Percentiles rank a stretch among this genome's conserved stretches.
Evolutionary conservation across 2,888 invertebrate genomes (phyloP).

Genomic region (Metalampra italica): DNA sequence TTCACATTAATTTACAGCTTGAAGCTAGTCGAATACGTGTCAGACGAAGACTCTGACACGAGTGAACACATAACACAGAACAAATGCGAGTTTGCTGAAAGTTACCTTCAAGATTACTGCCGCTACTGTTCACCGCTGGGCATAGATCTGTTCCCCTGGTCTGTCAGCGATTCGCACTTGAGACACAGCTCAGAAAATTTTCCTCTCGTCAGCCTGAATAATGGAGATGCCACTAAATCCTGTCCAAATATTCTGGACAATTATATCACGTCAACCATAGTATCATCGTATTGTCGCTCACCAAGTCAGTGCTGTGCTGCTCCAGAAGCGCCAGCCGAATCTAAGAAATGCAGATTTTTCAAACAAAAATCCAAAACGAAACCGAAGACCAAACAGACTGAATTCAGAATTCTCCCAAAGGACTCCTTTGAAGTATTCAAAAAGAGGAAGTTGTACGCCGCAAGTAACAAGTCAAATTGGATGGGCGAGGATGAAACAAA

Average conservation of each 20-base stretch:
- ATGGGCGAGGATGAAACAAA: conserved; percentile 14
- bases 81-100: conserved; percentile 50
- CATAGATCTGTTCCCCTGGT: conserved; percentile 43
- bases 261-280: conserved; percentile 30
- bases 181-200: conserved; percentile 35
- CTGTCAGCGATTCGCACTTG: conserved; percentile 42
- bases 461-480: conserved; percentile 41
- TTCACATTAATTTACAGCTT: conserved; percentile 26
- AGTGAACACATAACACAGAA: conserved; percentile 6
- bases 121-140: conserved; percentile 45
- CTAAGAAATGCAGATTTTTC: conserved; percentile 9
- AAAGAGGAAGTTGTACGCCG: conserved; percentile 44
- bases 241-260: conserved; percentile 54
- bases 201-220: conserved; percentile 27
- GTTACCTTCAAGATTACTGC: conserved; percentile 53
- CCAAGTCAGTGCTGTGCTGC: conserved; percentile 25
- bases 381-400: conserved; percentile 4
- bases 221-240: conserved; percentile 41
- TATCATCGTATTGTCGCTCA: conserved; percentile 38
- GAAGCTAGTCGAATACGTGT: conserved; percentile 37
- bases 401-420: conserved; percentile 35
- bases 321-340: conserved; percentile 10
- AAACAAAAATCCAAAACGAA: conserved; percentile 24
- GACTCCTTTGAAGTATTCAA: conserved; percentile 60
- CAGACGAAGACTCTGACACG: conserved; percentile 41